Evolutionary conservation across 2,888 invertebrate genomes (phyloP).

Genomic region (Andrena hattorfiana): DNA sequence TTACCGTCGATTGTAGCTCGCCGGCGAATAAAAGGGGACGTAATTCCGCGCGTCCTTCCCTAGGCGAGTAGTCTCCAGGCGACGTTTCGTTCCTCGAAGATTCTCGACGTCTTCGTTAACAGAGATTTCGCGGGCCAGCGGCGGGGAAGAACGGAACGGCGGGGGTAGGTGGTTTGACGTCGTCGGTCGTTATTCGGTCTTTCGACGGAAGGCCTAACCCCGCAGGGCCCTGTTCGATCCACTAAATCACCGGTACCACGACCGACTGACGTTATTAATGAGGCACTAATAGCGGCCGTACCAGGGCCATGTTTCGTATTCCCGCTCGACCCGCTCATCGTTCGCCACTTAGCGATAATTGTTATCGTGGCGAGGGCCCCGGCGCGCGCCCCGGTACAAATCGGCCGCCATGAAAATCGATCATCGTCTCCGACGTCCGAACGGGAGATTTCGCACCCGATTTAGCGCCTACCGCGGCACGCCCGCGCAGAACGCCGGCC

Average conservation of each 20-base stretch:
- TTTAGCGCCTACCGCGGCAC: slow-evolving; percentile 1
- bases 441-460: slow-evolving; percentile 14
- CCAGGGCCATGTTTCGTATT: slow-evolving; percentile 75
- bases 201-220: slow-evolving; percentile 34
- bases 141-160: not conserved
- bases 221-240: slow-evolving; percentile 41
- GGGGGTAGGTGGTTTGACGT: slow-evolving; percentile 51
- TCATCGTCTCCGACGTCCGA: slow-evolving; percentile 29
- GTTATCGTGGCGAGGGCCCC: slow-evolving; percentile 64
- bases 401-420: slow-evolving; percentile 61
- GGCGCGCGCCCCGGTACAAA: slow-evolving; percentile 40
- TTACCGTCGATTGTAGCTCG: slow-evolving; percentile 49
- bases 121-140: slow-evolving; percentile 44
- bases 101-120: slow-evolving; percentile 63
- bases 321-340: slow-evolving; percentile 74
- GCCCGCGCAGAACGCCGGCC: not conserved
- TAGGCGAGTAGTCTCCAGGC: not conserved
- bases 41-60: slow-evolving; percentile 38
- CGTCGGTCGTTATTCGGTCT: slow-evolving; percentile 66
- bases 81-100: slow-evolving; percentile 31
- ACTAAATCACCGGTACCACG: slow-evolving; percentile 68
- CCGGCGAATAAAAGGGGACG: slow-evolving; percentile 43
- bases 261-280: slow-evolving; percentile 78
- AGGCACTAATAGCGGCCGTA: slow-evolving; percentile 75
- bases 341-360: slow-evolving; percentile 74